Conservation (phyloP, 2,888 invertebrate genomes). For the Phania funesta region DNA sequence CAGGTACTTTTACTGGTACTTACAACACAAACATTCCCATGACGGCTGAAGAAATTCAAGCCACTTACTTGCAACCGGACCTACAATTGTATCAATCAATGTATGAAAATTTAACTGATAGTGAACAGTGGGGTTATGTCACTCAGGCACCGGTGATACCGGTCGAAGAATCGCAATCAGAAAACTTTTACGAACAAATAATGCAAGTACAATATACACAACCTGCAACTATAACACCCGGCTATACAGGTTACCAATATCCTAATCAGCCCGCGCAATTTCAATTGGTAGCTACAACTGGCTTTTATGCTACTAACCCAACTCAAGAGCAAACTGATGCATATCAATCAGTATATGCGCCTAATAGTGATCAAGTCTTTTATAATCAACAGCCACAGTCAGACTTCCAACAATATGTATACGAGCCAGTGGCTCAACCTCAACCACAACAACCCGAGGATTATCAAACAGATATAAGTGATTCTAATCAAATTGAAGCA, state of each 20-base stretch:
- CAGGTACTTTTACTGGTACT: constrained; percentile 27
- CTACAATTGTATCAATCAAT: constrained; percentile 75
- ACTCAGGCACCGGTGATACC: constrained; percentile 38
- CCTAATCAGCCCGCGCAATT: constrained; percentile 73
- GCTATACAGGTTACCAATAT: constrained; percentile 71
- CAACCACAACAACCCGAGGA: constrained; percentile 6
- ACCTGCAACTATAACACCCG: constrained; percentile 58
- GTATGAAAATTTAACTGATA: constrained; percentile 76
- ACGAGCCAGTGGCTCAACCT: constrained; percentile 25
- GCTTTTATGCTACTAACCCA: constrained; percentile 72
- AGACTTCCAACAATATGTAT: constrained; percentile 67
- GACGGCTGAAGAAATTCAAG: constrained; percentile 77
- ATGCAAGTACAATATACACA: constrained; percentile 76
- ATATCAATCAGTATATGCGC: constrained; percentile 70
- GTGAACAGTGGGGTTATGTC: constrained; percentile 73
- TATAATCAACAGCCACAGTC: constrained; percentile 70
- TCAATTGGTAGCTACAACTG: constrained; percentile 73
- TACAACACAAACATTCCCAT: constrained; percentile 69
- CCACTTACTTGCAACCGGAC: constrained; percentile 77
- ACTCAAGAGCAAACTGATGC: constrained; percentile 70
- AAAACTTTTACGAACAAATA: constrained; percentile 77
- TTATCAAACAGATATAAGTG: constrained; percentile 52
- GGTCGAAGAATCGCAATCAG: constrained; percentile 51
- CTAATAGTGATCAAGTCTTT: constrained; percentile 69
- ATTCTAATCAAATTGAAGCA: constrained; percentile 69